Percentiles rank a stretch among this genome's conserved stretches.
Conservation (phyloP, 30 jellyfish, hydroid and myxozoan genomes). For the Aurelia sp. region DNA sequence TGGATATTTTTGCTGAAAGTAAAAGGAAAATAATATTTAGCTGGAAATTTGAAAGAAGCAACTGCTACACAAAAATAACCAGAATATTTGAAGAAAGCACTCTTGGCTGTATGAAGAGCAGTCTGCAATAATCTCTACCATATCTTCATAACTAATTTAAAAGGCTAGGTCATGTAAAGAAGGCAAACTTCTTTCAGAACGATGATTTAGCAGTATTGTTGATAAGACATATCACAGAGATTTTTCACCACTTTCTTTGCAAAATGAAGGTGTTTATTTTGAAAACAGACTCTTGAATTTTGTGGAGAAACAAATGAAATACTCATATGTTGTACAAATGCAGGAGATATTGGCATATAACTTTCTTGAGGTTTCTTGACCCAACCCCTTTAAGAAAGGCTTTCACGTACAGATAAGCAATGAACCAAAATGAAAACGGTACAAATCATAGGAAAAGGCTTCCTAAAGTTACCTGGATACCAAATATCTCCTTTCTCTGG, state of each 20-base stretch:
- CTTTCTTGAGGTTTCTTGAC: too few species aligned
- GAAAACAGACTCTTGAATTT: too few species aligned
- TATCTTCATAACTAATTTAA: too few species aligned
- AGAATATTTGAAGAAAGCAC: neutral
- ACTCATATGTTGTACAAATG: too few species aligned
- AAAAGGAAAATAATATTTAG: neutral
- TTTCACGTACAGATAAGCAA: neutral
- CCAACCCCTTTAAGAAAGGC: neutral
- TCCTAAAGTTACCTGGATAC: conserved; percentile 73
- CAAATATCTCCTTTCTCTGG: conserved; percentile 93
- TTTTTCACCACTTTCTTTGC: too few species aligned
- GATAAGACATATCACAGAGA: too few species aligned
- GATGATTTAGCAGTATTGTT: too few species aligned
- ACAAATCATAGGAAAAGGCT: neutral
- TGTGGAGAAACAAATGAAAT: too few species aligned
- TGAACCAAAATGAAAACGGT: neutral
- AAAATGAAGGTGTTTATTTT: too few species aligned
- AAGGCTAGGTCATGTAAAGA: too few species aligned
- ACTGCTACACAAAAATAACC: neutral
- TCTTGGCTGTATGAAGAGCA: neutral
- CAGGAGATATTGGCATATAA: too few species aligned
- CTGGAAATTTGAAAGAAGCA: neutral
- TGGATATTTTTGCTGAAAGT: conserved; percentile 58
- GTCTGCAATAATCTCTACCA: neutral
- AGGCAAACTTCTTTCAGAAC: too few species aligned